phyloP scores from a whole-genome alignment of 2,113 vertebrate species.

The Salvelinus sp. region DNA sequence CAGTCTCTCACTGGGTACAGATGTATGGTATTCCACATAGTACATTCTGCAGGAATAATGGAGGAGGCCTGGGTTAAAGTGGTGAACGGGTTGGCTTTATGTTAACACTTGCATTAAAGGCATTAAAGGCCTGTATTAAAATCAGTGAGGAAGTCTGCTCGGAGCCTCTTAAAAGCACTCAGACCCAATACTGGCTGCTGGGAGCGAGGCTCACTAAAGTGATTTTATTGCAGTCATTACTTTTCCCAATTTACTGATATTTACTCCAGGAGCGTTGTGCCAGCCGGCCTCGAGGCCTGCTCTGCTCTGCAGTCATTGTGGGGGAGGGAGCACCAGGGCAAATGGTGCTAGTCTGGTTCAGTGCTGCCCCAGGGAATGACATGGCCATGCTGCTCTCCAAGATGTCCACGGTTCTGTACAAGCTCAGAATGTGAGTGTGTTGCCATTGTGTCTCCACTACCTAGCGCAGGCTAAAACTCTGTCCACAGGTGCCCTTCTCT shows the following conservation, averaged over 20 bases:
- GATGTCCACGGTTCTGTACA: neutral
- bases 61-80: constrained; percentile 20
- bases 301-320: neutral
- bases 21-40: neutral
- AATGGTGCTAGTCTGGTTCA: neutral
- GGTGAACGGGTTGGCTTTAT: constrained; percentile 26
- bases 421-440: too few species aligned
- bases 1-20: neutral
- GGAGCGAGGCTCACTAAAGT: too few species aligned
- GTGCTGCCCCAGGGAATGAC: neutral
- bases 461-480: neutral
- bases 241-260: constrained; percentile 22
- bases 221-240: constrained; percentile 22
- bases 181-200: neutral
- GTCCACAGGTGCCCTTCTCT: neutral
- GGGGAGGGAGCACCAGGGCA: neutral
- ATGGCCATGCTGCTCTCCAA: too few species aligned
- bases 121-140: constrained; percentile 26
- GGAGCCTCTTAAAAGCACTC: constrained; percentile 27
- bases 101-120: constrained; percentile 36
- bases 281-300: neutral
- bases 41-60: neutral
- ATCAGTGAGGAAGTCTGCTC: constrained; percentile 23
- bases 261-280: constrained; percentile 18
- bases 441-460: neutral